phyloP scores from a whole-genome alignment of 1,140 invertebrate genomes.

The Probaryconus sp. region DNA sequence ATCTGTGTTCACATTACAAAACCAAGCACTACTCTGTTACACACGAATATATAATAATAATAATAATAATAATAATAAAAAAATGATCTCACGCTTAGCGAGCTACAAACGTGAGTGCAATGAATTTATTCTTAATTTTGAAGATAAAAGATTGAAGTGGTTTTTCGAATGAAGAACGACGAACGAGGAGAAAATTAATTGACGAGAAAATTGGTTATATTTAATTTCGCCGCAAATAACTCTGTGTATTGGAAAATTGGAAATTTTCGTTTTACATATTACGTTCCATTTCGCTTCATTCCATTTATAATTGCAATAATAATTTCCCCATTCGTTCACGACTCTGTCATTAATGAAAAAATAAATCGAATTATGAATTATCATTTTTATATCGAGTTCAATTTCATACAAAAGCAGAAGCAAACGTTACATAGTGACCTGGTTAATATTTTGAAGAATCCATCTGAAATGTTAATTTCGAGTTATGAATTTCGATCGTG shows the following conservation, averaged over 20 bases:
- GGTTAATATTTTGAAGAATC: no score
- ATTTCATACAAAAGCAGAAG: no score
- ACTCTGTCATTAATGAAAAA: no score
- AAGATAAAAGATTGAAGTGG: slow-evolving; percentile 33
- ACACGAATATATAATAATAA: no score
- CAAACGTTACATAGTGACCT: no score
- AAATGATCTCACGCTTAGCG: slow-evolving; percentile 10
- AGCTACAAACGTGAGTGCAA: slow-evolving; percentile 8
- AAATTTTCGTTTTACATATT: slow-evolving; percentile 27
- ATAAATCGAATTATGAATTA: no score
- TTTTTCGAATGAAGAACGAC: slow-evolving; percentile 21
- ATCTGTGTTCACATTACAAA: no score
- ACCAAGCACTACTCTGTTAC: no score
- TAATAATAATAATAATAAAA: slow-evolving; percentile 23
- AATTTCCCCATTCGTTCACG: no score
- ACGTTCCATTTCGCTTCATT: slow-evolving; percentile 15
- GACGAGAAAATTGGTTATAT: slow-evolving; percentile 39
- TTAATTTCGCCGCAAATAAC: slow-evolving; percentile 19
- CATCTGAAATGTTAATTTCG: no score
- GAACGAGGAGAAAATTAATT: slow-evolving; percentile 38
- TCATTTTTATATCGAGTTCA: no score
- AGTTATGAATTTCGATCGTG: no score
- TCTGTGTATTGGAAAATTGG: slow-evolving; percentile 24
- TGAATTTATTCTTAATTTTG: slow-evolving; percentile 44
- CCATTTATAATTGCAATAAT: slow-evolving; percentile 16